phyloP scores from a whole-genome alignment of 2,888 invertebrate species.

The Folsomia manolachei region DNA sequence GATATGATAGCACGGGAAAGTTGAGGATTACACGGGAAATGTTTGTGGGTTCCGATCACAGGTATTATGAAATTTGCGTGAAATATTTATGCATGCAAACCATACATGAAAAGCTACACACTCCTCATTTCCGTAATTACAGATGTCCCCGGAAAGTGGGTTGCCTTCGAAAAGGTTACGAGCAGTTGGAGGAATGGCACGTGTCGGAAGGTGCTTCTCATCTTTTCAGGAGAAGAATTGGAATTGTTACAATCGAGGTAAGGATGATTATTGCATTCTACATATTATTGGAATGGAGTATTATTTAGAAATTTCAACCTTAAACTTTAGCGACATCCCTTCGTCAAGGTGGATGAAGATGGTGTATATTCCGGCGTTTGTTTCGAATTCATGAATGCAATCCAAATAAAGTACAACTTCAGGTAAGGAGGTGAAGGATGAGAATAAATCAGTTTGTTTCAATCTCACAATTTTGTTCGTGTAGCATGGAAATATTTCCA shows the following conservation, averaged over 20 bases:
- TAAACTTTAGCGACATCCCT: constrained; percentile 41
- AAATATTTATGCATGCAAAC: too few relatives aligned
- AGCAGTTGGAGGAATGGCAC: neutral
- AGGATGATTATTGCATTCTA: constrained; percentile 2
- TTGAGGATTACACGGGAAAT: neutral
- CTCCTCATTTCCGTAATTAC: too few relatives aligned
- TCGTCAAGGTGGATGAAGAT: constrained; percentile 27
- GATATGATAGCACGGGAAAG: neutral
- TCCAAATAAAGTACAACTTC: constrained; percentile 43
- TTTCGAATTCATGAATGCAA: constrained; percentile 42
- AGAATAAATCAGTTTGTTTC: too few relatives aligned
- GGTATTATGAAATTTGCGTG: neutral
- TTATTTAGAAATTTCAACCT: neutral
- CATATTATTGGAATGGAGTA: neutral
- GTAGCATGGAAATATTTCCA: constrained; percentile 26
- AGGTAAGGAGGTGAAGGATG: too few relatives aligned
- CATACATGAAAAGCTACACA: too few relatives aligned
- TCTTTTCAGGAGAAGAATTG: constrained; percentile 23
- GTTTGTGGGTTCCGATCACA: neutral
- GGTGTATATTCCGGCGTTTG: constrained; percentile 38
- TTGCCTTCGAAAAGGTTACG: neutral
- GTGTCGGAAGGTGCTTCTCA: constrained; percentile 14
- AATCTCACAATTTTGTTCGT: neutral
- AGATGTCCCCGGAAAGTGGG: neutral
- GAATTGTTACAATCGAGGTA: constrained; percentile 41